Conservation (phyloP, 2,888 invertebrate species). For the Tuberolachnus salignus region DNA sequence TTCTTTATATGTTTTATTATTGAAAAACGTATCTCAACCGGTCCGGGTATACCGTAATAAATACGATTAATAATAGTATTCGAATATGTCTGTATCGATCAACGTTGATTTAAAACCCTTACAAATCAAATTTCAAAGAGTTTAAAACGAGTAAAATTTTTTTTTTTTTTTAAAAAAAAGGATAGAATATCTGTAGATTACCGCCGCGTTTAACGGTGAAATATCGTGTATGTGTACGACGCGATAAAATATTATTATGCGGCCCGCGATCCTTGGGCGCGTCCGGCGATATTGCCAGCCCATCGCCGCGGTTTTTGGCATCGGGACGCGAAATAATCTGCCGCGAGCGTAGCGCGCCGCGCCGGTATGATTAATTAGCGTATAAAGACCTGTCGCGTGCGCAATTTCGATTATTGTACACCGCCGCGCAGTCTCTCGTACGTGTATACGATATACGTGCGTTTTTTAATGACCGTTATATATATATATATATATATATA, state of each 20-base stretch:
- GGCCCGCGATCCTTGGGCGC: not conserved
- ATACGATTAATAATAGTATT: too few species aligned
- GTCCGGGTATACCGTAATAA: too few species aligned
- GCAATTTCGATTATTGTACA: constrained; percentile 49
- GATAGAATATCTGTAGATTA: not conserved
- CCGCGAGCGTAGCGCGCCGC: not conserved
- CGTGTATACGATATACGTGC: too few species aligned
- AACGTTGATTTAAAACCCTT: not conserved
- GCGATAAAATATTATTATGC: constrained; percentile 5
- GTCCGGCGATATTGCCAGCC: not conserved
- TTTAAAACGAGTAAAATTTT: too few species aligned
- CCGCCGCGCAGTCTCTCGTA: not conserved
- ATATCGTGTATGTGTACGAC: too few species aligned
- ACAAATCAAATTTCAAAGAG: not conserved
- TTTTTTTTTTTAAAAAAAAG: too few species aligned
- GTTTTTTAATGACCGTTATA: constrained; percentile 38
- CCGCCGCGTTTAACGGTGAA: constrained; percentile 26
- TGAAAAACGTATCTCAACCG: not conserved
- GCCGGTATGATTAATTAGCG: constrained; percentile 47
- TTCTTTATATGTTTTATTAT: not conserved
- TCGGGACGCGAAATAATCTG: constrained; percentile 13
- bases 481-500: not conserved
- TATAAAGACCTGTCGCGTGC: constrained; percentile 55
- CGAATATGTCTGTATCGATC: too few species aligned
- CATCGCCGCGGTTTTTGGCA: constrained; percentile 32